Conservation (phyloP, 2,888 invertebrate genomes). For the Latrodectus elegans region DNA sequence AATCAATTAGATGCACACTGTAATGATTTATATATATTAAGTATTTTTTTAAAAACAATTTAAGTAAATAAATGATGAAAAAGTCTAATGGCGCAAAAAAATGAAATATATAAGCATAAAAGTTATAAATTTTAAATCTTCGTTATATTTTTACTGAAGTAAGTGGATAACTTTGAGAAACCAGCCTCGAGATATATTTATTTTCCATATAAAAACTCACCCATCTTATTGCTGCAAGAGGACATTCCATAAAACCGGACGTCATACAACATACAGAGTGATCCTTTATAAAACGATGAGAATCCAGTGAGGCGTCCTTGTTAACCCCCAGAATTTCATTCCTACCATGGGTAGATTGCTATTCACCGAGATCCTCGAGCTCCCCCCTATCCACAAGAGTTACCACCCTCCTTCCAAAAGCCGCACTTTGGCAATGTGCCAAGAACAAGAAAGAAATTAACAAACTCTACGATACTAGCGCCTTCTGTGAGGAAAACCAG, state of each 20-base stretch:
- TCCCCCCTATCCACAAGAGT: conserved; percentile 15
- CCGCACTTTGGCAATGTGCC: conserved; percentile 53
- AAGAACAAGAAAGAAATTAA: conserved; percentile 21
- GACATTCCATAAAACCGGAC: conserved; percentile 48
- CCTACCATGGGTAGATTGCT: neutral
- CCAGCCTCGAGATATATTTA: no score
- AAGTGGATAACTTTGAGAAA: no score
- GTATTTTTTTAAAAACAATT: no score
- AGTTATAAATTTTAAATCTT: no score
- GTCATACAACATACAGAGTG: conserved; percentile 4
- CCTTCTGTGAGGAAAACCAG: conserved; percentile 16
- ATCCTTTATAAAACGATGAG: neutral
- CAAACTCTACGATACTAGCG: conserved; percentile 29
- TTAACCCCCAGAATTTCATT: conserved; percentile 21
- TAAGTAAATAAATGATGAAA: no score
- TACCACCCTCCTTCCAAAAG: neutral
- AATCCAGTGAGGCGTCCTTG: conserved; percentile 21
- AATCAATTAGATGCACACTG: no score
- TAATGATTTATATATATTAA: no score
- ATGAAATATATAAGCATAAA: no score
- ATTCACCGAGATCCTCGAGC: neutral
- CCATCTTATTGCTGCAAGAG: neutral
- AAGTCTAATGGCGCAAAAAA: no score
- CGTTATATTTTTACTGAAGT: no score
- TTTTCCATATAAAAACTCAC: conserved; percentile 10